phyloP scores from a whole-genome alignment of 2,797 vertebrate genomes.

The Helarctos malayanus region DNA sequence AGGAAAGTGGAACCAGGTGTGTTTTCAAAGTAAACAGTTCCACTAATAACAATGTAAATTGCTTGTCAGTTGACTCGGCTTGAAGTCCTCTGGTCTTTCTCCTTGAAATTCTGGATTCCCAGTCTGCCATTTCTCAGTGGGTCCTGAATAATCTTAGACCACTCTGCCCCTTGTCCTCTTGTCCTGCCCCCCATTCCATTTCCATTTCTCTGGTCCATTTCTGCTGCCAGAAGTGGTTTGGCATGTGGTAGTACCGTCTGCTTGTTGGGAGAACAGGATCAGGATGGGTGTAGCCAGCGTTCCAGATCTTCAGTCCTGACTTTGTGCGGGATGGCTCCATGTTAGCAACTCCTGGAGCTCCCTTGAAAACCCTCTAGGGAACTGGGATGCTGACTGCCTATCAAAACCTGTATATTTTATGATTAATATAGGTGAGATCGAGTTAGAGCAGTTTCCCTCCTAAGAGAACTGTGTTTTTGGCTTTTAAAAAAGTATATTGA shows the following conservation, averaged over 20 bases:
- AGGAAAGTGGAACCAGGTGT: conserved; percentile 63
- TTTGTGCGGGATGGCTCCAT: not conserved
- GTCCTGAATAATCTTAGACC: not conserved
- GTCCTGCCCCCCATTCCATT: not conserved
- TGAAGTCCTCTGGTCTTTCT: conserved; percentile 4
- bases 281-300: not conserved
- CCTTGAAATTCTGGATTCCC: conserved; percentile 23
- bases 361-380: not conserved
- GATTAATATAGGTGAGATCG: not conserved
- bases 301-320: not conserved
- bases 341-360: not conserved
- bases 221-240: conserved; percentile 38
- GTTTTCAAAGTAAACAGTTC: conserved; percentile 53
- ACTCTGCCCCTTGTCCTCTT: not conserved
- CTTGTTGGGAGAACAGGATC: not conserved
- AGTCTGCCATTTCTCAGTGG: not conserved
- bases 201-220: not conserved
- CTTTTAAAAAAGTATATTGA: not conserved
- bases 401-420: not conserved
- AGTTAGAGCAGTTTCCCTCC: not conserved
- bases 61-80: not conserved
- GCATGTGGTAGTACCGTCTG: not conserved
- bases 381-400: not conserved
- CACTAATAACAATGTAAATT: not conserved
- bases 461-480: not conserved